Evolutionary conservation across 2,113 vertebrate genomes (phyloP), one percentile per base, ranked within the genome.

Genomic region (Nanorana parkeri): DNA sequence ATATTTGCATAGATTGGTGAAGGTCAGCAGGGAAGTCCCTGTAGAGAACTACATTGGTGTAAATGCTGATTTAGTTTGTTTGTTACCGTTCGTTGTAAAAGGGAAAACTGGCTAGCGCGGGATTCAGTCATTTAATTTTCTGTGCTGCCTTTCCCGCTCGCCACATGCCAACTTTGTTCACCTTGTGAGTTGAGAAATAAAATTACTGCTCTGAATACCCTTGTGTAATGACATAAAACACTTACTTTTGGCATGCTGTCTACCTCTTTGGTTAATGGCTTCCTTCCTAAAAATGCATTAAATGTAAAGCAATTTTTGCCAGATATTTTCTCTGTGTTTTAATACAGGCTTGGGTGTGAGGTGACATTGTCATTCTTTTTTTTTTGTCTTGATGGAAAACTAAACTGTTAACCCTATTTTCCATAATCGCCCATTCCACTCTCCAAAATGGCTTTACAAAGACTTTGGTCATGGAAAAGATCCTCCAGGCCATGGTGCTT

Each of bases 211-310:
- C 8, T 65, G 60, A 74, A 66, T 81, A 65, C 68, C 79, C 69
- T 81, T 74, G 79, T 66, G 41, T 65, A 75, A 82, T 75, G 80
- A 67, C 60, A 74, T 52, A 24, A 52, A 64, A 56, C 71, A 19
- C 51, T 41, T 75, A 67, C 56, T 47, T 68, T 76, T 75, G 80
- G 80, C 69, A 56, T 36, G 51, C 20, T 32, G 79, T 72, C 80
- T 68, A 58, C 80, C 71, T 82, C 80, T 67, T 66, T 47, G 63
- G 58, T 41, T 75, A 68, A 82, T 82, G 72, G 61, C 29, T 32
- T 68, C 71, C 80, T 76, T 75, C 29, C 69, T 81, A 21, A 81
- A 56, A 60, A 82, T 76, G 72, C 71, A 68, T 82, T 67, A 67
- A 76, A 76, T 26, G 23, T 68, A 82, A 76, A 76, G 71, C 65